Percentiles rank a stretch among this genome's conserved stretches.
phyloP scores from a whole-genome alignment of 1,140 invertebrate genomes.

The Delia radicum region DNA sequence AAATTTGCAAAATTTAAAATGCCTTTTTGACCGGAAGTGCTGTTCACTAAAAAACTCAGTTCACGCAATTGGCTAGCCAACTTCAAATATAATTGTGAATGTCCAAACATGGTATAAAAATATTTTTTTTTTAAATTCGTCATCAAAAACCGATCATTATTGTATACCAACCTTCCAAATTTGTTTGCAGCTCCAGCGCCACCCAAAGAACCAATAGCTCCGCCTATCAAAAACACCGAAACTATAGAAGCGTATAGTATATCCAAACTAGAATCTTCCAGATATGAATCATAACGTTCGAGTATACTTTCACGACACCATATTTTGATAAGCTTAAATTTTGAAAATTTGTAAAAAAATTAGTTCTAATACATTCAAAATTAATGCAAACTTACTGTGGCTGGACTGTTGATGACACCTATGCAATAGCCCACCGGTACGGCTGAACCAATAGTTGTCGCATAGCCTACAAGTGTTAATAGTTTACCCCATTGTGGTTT shows the following conservation, averaged over 20 bases:
- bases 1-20: too few species aligned
- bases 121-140: too few species aligned
- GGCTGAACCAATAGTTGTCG: constrained; percentile 76
- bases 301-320: constrained; percentile 73
- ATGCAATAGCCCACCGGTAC: constrained; percentile 88
- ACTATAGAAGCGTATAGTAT: constrained; percentile 80
- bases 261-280: constrained; percentile 62
- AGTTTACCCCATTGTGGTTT: constrained; percentile 43
- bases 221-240: constrained; percentile 78
- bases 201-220: constrained; percentile 71
- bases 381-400: constrained; percentile 61
- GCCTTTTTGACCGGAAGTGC: too few species aligned
- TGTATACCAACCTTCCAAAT: constrained; percentile 66
- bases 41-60: too few species aligned
- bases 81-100: too few species aligned
- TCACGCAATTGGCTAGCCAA: too few species aligned
- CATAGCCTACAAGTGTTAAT: constrained; percentile 41
- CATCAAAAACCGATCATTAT: too few species aligned
- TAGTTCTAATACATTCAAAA: constrained; percentile 20
- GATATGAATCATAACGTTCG: constrained; percentile 60
- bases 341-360: constrained; percentile 22
- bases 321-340: constrained; percentile 65
- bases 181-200: constrained; percentile 71
- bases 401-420: constrained; percentile 84
- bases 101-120: too few species aligned